These are phyloP conservation scores for Yponomeuta sedellus DNA, from an alignment of 2,888 invertebrate species.

Conservation along the genomic window DNA sequence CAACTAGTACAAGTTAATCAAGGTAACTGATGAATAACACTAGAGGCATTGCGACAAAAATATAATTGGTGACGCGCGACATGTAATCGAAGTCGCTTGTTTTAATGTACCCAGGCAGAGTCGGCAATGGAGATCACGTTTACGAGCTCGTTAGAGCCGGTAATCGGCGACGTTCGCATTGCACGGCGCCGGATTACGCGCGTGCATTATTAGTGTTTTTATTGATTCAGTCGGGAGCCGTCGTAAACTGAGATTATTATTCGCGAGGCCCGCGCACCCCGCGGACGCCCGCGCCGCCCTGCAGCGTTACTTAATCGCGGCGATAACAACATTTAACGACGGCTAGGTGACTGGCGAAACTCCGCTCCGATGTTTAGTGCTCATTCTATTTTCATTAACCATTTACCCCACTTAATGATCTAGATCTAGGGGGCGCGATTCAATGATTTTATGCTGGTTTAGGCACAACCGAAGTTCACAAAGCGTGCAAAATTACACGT, in stretches of 20 bases:
- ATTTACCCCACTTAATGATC: slow-evolving; percentile 75
- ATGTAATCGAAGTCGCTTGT: too few species aligned
- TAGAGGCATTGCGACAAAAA: too few species aligned
- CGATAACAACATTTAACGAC: slow-evolving; percentile 76
- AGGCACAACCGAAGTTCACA: slow-evolving; percentile 23
- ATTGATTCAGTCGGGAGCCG: slow-evolving; percentile 75
- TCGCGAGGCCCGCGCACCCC: slow-evolving; percentile 49
- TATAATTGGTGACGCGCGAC: too few species aligned
- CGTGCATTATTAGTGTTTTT: slow-evolving; percentile 77
- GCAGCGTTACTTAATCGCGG: slow-evolving; percentile 75
- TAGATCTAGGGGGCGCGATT: slow-evolving; percentile 70
- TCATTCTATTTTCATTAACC: slow-evolving; percentile 77
- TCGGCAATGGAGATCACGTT: slow-evolving; percentile 70
- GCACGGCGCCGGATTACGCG: slow-evolving; percentile 54
- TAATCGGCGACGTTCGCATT: slow-evolving; percentile 15
- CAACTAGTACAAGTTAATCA: too few species aligned
- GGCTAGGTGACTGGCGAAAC: slow-evolving; percentile 76
- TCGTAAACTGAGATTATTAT: slow-evolving; percentile 77
- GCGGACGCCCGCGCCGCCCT: slow-evolving; percentile 37
- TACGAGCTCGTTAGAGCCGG: slow-evolving; percentile 53
- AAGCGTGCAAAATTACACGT: slow-evolving; percentile 53
- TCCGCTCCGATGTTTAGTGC: slow-evolving; percentile 75
- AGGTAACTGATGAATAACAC: too few species aligned
- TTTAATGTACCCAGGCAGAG: slow-evolving; percentile 33
- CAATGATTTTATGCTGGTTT: slow-evolving; percentile 46